phyloP scores from a whole-genome alignment of 1,140 invertebrate species.

The Calephelis nemesis region DNA sequence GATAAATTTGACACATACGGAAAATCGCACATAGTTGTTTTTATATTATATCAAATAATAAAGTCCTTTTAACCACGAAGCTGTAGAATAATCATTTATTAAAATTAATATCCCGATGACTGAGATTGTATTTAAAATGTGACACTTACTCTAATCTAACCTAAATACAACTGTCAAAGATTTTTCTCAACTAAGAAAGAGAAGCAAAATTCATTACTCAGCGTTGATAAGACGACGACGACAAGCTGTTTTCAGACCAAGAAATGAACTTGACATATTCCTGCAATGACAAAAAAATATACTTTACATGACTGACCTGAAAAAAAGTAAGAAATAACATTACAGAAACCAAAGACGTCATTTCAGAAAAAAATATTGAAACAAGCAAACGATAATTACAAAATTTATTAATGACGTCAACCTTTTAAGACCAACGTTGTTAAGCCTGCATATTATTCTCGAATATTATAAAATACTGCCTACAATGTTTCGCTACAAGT shows the following conservation, averaged over 20 bases:
- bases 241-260: slow-evolving; percentile 52
- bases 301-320: slow-evolving; percentile 4
- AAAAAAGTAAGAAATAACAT: neutral
- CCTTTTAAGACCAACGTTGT: too few species aligned
- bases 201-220: slow-evolving; percentile 36
- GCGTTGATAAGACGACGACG: slow-evolving; percentile 54
- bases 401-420: neutral
- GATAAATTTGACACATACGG: neutral
- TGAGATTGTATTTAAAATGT: slow-evolving; percentile 3
- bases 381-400: neutral
- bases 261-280: slow-evolving; percentile 66
- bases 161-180: slow-evolving; percentile 35
- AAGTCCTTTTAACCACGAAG: neutral
- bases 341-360: neutral
- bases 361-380: neutral
- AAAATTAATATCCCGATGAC: slow-evolving; percentile 6
- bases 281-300: slow-evolving; percentile 69
- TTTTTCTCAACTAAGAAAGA: slow-evolving; percentile 21
- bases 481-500: too few species aligned
- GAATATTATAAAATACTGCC: too few species aligned
- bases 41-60: neutral
- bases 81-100: neutral
- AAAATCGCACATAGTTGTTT: slow-evolving; percentile 3
- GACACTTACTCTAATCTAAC: slow-evolving; percentile 35
- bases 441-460: too few species aligned